phyloP scores from a whole-genome alignment of 2,888 invertebrate species.

The Sturmia bella region DNA sequence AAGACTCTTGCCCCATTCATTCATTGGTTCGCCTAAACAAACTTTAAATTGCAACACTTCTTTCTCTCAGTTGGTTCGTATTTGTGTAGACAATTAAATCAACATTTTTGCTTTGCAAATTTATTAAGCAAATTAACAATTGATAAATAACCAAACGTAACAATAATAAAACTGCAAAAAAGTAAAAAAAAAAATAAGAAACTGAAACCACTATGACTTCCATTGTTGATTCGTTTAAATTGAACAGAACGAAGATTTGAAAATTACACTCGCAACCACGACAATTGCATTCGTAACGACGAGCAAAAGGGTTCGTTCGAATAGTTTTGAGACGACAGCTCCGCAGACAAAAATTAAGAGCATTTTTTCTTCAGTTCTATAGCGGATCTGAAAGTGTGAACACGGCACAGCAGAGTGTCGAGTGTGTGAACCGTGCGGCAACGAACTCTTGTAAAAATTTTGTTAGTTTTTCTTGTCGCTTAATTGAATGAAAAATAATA shows the following conservation, averaged over 20 bases:
- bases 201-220: slow-evolving; percentile 5
- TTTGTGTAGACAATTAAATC: slow-evolving; percentile 48
- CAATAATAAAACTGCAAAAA: slow-evolving; percentile 14
- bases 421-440: neutral
- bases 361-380: slow-evolving; percentile 45
- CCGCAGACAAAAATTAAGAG: slow-evolving; percentile 24
- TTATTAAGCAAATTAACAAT: slow-evolving; percentile 60
- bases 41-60: slow-evolving; percentile 16
- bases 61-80: slow-evolving; percentile 19
- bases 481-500: slow-evolving; percentile 47
- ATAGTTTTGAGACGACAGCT: slow-evolving; percentile 24
- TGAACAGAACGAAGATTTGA: slow-evolving; percentile 26
- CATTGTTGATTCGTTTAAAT: slow-evolving; percentile 6
- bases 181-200: neutral
- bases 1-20: neutral
- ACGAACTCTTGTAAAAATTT: neutral
- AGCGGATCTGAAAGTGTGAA: slow-evolving; percentile 57
- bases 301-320: slow-evolving; percentile 24
- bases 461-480: slow-evolving; percentile 17
- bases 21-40: neutral
- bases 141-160: slow-evolving; percentile 43
- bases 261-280: slow-evolving; percentile 9
- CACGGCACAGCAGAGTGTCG: slow-evolving; percentile 11
- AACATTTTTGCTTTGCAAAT: slow-evolving; percentile 43
- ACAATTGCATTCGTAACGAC: slow-evolving; percentile 13